Percentiles rank a stretch among this genome's conserved stretches.
phyloP scores from a whole-genome alignment of 2,113 vertebrate species.

The Eulacestoma nigropectus region DNA sequence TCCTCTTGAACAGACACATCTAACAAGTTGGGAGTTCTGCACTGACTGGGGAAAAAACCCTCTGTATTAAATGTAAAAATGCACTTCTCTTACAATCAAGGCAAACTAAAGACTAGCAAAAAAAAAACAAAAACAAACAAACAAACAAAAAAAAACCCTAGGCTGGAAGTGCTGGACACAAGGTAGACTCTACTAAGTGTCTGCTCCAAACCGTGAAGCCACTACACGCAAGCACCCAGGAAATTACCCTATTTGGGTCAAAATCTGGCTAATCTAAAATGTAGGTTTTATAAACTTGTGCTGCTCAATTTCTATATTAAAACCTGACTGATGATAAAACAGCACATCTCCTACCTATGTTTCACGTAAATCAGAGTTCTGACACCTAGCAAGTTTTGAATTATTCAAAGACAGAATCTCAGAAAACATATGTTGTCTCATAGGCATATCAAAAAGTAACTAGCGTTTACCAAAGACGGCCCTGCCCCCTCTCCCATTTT shows the following conservation, averaged over 20 bases:
- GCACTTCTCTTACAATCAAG: background rate
- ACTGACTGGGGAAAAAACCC: rapidly evolving
- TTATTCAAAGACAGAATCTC: background rate
- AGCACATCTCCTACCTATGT: background rate
- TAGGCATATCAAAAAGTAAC: background rate
- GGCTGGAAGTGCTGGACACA: background rate
- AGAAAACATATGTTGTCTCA: background rate
- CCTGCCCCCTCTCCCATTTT: background rate
- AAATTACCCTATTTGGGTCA: background rate
- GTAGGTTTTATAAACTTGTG: background rate
- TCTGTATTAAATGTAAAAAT: background rate
- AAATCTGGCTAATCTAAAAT: background rate
- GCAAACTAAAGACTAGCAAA: background rate
- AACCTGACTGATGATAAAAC: background rate
- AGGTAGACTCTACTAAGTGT: background rate
- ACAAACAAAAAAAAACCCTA: background rate
- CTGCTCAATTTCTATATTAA: background rate
- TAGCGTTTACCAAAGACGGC: background rate
- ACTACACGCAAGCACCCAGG: background rate
- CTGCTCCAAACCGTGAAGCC: background rate
- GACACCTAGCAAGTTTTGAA: background rate
- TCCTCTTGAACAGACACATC: background rate
- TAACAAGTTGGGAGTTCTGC: background rate
- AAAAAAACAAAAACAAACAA: background rate
- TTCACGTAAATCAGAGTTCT: background rate